Evolutionary conservation across 2,113 vertebrate species (phyloP), one percentile per base, ranked within the genome.

Genomic region (Sakesphorus luctuosus): DNA sequence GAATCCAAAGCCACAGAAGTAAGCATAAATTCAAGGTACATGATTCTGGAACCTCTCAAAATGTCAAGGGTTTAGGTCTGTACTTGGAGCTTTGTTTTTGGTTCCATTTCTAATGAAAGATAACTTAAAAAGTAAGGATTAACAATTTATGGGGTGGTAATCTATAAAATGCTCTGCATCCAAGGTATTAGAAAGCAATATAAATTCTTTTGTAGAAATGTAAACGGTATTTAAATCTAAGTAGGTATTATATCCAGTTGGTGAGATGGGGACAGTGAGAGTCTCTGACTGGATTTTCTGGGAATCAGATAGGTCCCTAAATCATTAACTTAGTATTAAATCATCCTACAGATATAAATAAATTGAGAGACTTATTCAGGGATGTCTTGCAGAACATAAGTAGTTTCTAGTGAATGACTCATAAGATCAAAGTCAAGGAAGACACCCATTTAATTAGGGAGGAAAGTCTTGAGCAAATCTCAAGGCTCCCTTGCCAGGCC

Each of bases 361-460:
- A 93, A 96, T 91, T 65, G 87, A 79, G 50, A 53, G 73, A 91
- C 89, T 94, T 94, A 93, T 72, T 84, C 94, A 84, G 82, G 71
- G 80, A 89, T 74, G 82, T 94, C 91, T 81, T 90, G 78, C 90
- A 92, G 89, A 88, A 93, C 20, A 1, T 74, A 91, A 95, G 81
- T 89, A 83, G 88, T 94, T 97, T 95, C 94, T 94, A 95, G 72
- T 69, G 83, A 94, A 81, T 96, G 89, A 97, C 80, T 97, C 94
- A 94, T 33, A 73, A 85, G 90, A 97, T 96, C 95, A 97, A 97
- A 97, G 94, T 90, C 91, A 96, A 85, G 89, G 94, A 95, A 97
- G 94, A 95, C 89, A 95, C 87, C 75, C 89, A 79, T 93, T 94
- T 97, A 94, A 96, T 95, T 94, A 90, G 80, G 71, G 83, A 88